Evolutionary conservation across 64 coral and sea anemone genomes (phyloP).

Genomic region (Trachythela sp.): DNA sequence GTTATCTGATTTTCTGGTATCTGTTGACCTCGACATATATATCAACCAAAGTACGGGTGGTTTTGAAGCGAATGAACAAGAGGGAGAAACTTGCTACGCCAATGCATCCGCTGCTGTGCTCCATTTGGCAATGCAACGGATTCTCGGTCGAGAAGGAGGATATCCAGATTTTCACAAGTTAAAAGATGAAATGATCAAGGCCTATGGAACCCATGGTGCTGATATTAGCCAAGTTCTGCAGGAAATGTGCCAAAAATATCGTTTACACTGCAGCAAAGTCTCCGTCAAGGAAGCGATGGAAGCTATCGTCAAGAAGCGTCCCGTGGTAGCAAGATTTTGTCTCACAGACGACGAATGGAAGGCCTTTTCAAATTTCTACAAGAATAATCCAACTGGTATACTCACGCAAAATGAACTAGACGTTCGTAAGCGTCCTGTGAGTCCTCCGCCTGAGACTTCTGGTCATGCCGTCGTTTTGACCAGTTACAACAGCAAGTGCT

Average conservation of each 20-base stretch:
- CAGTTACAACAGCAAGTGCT: not conserved
- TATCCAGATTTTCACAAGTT: conserved; percentile 56
- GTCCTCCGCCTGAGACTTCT: not conserved
- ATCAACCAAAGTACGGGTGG: not conserved
- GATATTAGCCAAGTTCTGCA: not conserved
- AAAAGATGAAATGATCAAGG: not conserved
- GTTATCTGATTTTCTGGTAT: too few relatives aligned
- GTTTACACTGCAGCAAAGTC: conserved; percentile 19
- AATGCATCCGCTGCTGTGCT: conserved; percentile 53
- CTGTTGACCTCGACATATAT: too few relatives aligned
- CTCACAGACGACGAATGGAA: conserved; percentile 34
- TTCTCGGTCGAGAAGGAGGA: conserved; percentile 41
- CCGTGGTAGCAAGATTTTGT: conserved; percentile 22
- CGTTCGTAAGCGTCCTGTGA: too few relatives aligned
- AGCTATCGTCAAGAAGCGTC: not conserved
- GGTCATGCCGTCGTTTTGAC: conserved; percentile 46
- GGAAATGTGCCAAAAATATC: conserved; percentile 5
- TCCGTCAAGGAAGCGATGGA: not conserved
- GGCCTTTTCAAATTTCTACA: not conserved
- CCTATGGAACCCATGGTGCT: not conserved
- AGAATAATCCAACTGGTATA: not conserved
- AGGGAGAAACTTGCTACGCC: conserved; percentile 41
- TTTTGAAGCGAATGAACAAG: conserved; percentile 7
- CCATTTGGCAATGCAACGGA: conserved; percentile 49
- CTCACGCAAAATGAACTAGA: not conserved